Percentiles rank a stretch among this genome's conserved stretches.
phyloP scores from a whole-genome alignment of 2,888 invertebrate genomes.

The Endomychus coccineus region DNA sequence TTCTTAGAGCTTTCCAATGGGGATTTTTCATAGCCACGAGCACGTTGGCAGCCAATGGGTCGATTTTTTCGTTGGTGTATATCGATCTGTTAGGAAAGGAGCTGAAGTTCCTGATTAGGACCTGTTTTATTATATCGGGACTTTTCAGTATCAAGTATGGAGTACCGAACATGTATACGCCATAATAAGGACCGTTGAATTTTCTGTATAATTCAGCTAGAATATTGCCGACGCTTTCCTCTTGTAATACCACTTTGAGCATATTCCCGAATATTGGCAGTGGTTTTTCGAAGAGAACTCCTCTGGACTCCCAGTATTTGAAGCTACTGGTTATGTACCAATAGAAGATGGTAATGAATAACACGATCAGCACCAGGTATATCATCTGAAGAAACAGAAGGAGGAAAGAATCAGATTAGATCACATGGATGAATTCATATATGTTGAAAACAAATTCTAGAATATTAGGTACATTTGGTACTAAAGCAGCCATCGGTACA shows the following conservation, averaged over 20 bases:
- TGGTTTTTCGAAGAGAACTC: constrained; percentile 29
- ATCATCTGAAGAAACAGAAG: too few relatives aligned
- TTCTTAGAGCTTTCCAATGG: constrained; percentile 48
- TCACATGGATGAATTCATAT: too few relatives aligned
- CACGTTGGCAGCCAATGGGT: constrained; percentile 43
- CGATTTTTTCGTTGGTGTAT: constrained; percentile 42
- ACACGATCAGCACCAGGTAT: too few relatives aligned
- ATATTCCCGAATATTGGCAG: constrained; percentile 28
- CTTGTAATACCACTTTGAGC: constrained; percentile 30
- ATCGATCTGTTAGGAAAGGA: constrained; percentile 46
- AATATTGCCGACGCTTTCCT: constrained; percentile 36
- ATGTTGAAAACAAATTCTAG: too few relatives aligned
- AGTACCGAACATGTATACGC: constrained; percentile 45
- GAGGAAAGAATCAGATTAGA: too few relatives aligned
- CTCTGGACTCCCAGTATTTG: constrained; percentile 28
- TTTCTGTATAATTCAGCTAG: constrained; percentile 36
- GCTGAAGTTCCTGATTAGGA: constrained; percentile 45
- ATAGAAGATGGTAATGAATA: too few relatives aligned
- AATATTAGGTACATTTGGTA: too few relatives aligned
- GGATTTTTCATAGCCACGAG: constrained; percentile 45
- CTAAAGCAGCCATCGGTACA: too few relatives aligned
- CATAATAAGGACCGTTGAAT: constrained; percentile 36
- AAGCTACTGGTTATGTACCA: too few relatives aligned
- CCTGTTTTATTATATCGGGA: constrained; percentile 43
- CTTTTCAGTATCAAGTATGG: constrained; percentile 44